phyloP scores from a whole-genome alignment of 1,140 invertebrate genomes.

The Drosophila fuyamai region DNA sequence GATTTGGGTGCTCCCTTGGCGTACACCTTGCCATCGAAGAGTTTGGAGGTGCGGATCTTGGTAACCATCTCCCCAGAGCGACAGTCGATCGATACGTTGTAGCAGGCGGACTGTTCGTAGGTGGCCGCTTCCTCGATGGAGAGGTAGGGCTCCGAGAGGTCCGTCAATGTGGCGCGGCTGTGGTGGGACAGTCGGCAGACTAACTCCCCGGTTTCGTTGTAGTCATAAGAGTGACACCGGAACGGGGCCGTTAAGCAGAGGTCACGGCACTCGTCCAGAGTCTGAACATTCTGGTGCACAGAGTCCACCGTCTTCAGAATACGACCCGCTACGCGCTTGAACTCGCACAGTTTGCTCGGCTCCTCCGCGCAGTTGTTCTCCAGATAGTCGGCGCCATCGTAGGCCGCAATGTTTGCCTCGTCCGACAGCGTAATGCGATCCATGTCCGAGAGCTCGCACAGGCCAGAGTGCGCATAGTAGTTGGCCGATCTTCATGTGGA shows the following conservation, averaged over 20 bases:
- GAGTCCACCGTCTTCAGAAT: conserved; percentile 97
- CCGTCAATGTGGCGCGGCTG: conserved; percentile 93
- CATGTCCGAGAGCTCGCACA: conserved; percentile 95
- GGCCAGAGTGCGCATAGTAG: conserved; percentile 93
- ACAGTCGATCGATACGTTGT: conserved; percentile 97
- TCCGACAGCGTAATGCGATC: conserved; percentile 94
- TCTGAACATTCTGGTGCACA: conserved; percentile 95
- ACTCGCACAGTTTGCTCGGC: conserved; percentile 95
- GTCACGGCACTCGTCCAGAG: conserved; percentile 93
- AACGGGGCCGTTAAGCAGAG: conserved; percentile 94
- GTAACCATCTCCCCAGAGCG: conserved; percentile 96
- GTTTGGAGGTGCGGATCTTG: conserved; percentile 94
- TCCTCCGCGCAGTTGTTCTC: conserved; percentile 96
- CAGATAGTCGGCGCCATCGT: conserved; percentile 92
- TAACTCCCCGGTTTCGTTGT: conserved; percentile 95
- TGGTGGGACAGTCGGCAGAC: conserved; percentile 96
- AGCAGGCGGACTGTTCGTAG: conserved; percentile 96
- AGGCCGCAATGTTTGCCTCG: conserved; percentile 89
- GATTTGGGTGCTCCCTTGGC: conserved; percentile 96
- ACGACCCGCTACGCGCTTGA: conserved; percentile 93
- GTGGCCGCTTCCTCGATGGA: conserved; percentile 95
- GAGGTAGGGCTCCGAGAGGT: conserved; percentile 95
- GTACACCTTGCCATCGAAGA: conserved; percentile 97
- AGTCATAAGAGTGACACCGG: conserved; percentile 96
- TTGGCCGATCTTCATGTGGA: conserved; percentile 92